Conservation (phyloP, 2,888 invertebrate genomes). For the Drosophila antonietae region DNA sequence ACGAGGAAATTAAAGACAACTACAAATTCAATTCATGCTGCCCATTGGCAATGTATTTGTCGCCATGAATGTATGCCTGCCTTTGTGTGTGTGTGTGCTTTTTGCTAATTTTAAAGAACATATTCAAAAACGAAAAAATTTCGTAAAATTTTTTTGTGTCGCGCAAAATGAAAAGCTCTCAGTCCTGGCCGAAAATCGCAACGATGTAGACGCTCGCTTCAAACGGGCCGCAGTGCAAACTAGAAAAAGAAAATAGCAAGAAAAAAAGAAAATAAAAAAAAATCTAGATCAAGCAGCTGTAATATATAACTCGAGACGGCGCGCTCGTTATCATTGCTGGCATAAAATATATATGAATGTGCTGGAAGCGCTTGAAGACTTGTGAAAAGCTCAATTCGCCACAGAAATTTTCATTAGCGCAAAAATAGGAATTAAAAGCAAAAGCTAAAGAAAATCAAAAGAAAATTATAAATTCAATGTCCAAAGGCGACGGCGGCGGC, state of each 20-base stretch:
- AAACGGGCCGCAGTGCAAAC: slow-evolving; percentile 35
- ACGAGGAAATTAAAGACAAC: slow-evolving; percentile 50
- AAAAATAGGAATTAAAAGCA: slow-evolving; percentile 46
- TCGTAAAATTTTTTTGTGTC: slow-evolving; percentile 72
- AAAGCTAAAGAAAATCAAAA: slow-evolving; percentile 24
- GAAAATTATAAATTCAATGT: slow-evolving; percentile 72
- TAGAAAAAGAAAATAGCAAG: neutral
- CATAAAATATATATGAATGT: too few relatives aligned
- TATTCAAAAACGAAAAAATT: slow-evolving; percentile 69
- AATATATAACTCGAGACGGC: slow-evolving; percentile 1
- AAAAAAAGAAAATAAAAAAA: neutral
- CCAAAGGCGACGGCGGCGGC: slow-evolving; percentile 67
- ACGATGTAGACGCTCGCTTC: slow-evolving; percentile 80
- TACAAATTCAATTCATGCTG: slow-evolving; percentile 52
- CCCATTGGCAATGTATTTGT: slow-evolving; percentile 21
- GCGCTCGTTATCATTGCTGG: neutral
- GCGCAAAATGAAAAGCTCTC: slow-evolving; percentile 80
- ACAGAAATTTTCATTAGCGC: slow-evolving; percentile 47
- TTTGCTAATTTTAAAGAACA: slow-evolving; percentile 79
- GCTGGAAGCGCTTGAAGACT: slow-evolving; percentile 7
- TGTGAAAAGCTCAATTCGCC: slow-evolving; percentile 31
- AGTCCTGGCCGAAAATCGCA: slow-evolving; percentile 84
- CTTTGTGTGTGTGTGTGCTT: slow-evolving; percentile 42
- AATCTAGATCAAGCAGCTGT: neutral
- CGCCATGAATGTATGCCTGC: neutral